These are phyloP conservation scores for Diadema setosum DNA, from an alignment of 35 echinoderm and acorn worm species.

Conservation along the genomic window DNA sequence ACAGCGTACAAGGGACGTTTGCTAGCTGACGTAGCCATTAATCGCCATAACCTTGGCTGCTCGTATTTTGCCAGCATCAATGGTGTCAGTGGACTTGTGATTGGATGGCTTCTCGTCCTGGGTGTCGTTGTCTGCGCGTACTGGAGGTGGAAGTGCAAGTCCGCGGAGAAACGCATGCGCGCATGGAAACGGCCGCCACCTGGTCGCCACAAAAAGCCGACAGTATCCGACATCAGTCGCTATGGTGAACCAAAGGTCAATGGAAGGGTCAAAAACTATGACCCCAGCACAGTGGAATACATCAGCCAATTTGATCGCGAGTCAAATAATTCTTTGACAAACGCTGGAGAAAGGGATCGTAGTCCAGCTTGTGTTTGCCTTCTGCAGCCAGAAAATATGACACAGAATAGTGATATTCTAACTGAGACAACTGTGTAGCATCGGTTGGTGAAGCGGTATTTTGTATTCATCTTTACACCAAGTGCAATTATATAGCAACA, in stretches of 20 bases:
- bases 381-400: neutral
- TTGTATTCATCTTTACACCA: no score
- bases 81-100: neutral
- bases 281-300: neutral
- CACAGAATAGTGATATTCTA: neutral
- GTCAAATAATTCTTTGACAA: neutral
- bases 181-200: no score
- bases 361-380: neutral
- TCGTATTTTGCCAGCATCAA: neutral
- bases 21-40: neutral
- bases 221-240: neutral
- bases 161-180: neutral
- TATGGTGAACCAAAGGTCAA: neutral
- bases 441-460: no score
- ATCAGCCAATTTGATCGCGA: neutral
- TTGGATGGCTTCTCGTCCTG: neutral
- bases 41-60: neutral
- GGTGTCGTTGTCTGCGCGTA: neutral
- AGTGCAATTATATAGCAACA: conserved; percentile 12
- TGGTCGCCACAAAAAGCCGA: no score
- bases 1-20: neutral
- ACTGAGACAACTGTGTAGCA: neutral
- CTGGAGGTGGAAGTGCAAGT: neutral
- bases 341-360: neutral
- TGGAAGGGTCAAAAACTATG: neutral